phyloP scores from a whole-genome alignment of 2,888 invertebrate genomes.

The Bembecia ichneumoniformis region DNA sequence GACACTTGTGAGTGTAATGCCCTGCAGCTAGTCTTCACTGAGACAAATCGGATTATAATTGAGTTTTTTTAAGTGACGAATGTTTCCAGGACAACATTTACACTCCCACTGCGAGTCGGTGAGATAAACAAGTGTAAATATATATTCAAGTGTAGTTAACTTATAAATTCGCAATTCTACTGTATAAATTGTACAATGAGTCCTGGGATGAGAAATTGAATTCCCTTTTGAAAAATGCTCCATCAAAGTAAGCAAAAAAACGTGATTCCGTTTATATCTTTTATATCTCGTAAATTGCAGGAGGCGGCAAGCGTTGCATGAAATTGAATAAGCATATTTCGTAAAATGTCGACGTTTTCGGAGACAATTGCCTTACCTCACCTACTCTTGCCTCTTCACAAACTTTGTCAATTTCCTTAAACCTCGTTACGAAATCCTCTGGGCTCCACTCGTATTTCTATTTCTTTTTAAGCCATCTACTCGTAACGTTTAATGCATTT shows the following conservation, averaged over 20 bases:
- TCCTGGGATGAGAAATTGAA: slow-evolving; percentile 63
- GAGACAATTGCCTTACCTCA: slow-evolving; percentile 74
- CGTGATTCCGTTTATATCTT: slow-evolving; percentile 73
- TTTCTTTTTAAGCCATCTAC: slow-evolving; percentile 16
- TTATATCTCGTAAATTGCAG: slow-evolving; percentile 74
- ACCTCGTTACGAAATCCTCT: slow-evolving; percentile 63
- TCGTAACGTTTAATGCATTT: background rate
- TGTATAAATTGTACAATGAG: slow-evolving; percentile 59
- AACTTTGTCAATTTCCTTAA: slow-evolving; percentile 70
- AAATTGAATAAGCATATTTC: slow-evolving; percentile 74
- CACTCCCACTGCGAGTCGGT: background rate
- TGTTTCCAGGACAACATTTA: slow-evolving; percentile 23
- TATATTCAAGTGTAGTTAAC: background rate
- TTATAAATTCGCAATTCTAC: slow-evolving; percentile 38
- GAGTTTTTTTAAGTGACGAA: slow-evolving; percentile 57
- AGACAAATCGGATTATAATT: slow-evolving; percentile 69
- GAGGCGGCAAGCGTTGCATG: slow-evolving; percentile 74
- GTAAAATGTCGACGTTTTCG: slow-evolving; percentile 71
- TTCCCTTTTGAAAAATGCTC: slow-evolving; percentile 69
- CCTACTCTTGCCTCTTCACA: slow-evolving; percentile 67
- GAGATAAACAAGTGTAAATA: background rate
- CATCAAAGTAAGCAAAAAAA: slow-evolving; percentile 72
- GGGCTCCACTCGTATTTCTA: slow-evolving; percentile 43
- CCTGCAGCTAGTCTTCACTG: slow-evolving; percentile 58
- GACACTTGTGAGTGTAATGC: slow-evolving; percentile 67